phyloP scores from a whole-genome alignment of 2,888 invertebrate genomes.

The Drosophila birchii region DNA sequence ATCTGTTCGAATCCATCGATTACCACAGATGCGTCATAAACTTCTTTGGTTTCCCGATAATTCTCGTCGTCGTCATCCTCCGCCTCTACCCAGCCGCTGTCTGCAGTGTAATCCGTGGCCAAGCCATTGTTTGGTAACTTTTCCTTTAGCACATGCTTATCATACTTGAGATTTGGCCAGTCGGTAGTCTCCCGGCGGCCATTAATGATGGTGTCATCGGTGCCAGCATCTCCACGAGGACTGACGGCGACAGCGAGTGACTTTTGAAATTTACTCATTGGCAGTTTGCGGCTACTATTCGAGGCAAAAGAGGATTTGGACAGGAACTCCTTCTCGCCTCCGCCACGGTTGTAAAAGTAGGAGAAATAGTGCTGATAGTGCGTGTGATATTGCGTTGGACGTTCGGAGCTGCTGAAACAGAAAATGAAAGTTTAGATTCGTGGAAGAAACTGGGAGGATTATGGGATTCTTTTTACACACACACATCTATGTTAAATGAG shows the following conservation, averaged over 20 bases:
- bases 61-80: slow-evolving; percentile 30
- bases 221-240: slow-evolving; percentile 39
- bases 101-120: slow-evolving; percentile 49
- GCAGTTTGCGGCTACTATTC: slow-evolving; percentile 53
- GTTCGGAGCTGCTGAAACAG: slow-evolving; percentile 59
- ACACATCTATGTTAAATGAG: slow-evolving; percentile 35
- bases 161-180: slow-evolving; percentile 47
- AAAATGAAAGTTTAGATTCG: neutral
- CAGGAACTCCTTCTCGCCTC: slow-evolving; percentile 40
- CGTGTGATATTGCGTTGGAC: slow-evolving; percentile 48
- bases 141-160: slow-evolving; percentile 65
- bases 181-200: slow-evolving; percentile 31
- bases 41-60: slow-evolving; percentile 44
- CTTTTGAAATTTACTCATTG: slow-evolving; percentile 70
- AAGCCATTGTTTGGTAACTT: slow-evolving; percentile 63
- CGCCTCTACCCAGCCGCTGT: slow-evolving; percentile 61
- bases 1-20: slow-evolving; percentile 49
- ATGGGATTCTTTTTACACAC: slow-evolving; percentile 24
- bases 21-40: slow-evolving; percentile 38
- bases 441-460: neutral
- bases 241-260: slow-evolving; percentile 14
- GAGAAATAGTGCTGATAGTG: slow-evolving; percentile 80
- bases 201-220: slow-evolving; percentile 11
- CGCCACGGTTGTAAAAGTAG: slow-evolving; percentile 75
- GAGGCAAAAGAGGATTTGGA: slow-evolving; percentile 42